phyloP scores from a whole-genome alignment of 2,888 invertebrate genomes.

The Ecliptopera silaceata region DNA sequence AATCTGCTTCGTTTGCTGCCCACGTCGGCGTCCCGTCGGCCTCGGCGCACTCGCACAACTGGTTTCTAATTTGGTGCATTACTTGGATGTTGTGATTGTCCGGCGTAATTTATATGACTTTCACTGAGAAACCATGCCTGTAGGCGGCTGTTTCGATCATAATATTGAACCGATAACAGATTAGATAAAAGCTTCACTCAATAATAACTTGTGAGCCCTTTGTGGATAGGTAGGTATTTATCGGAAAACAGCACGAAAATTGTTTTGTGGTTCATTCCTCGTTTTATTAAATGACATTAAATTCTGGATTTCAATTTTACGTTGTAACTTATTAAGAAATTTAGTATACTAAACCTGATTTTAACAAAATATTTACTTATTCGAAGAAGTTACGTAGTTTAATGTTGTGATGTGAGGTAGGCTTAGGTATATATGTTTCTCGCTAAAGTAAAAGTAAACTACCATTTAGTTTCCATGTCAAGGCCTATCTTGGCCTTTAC shows the following conservation, averaged over 20 bases:
- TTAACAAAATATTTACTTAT: neutral
- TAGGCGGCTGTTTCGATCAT: slow-evolving; percentile 65
- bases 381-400: neutral
- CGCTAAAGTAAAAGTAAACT: slow-evolving; percentile 35
- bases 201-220: slow-evolving; percentile 52
- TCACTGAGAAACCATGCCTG: slow-evolving; percentile 41
- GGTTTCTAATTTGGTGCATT: slow-evolving; percentile 42
- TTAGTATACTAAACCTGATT: neutral
- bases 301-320: neutral
- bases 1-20: slow-evolving; percentile 48
- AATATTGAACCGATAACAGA: slow-evolving; percentile 75
- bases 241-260: slow-evolving; percentile 34
- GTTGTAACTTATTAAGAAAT: neutral
- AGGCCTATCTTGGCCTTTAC: slow-evolving; percentile 32
- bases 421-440: slow-evolving; percentile 1
- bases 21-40: slow-evolving; percentile 21
- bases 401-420: too few species aligned
- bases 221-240: slow-evolving; percentile 25
- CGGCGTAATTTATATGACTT: slow-evolving; percentile 11
- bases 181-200: slow-evolving; percentile 72
- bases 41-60: slow-evolving; percentile 28
- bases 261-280: slow-evolving; percentile 9
- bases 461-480: slow-evolving; percentile 30
- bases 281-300: neutral
- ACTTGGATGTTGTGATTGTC: slow-evolving; percentile 25